These are phyloP conservation scores for Coelopa frigida DNA, from an alignment of 1,140 invertebrate species.

Conservation along the genomic window DNA sequence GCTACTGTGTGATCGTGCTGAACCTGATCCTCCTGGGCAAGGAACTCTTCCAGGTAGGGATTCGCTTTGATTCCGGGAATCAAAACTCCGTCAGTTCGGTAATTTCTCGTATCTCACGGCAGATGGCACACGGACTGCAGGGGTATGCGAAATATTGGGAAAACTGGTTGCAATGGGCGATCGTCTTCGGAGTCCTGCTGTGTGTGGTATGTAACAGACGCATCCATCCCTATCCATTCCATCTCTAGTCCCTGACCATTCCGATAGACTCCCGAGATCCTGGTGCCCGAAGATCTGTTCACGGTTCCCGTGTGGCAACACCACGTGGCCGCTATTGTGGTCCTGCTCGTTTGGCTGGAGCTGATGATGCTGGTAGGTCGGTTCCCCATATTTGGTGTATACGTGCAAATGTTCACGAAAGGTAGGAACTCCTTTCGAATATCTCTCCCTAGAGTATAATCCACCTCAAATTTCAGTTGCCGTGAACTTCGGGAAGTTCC, in stretches of 20 bases:
- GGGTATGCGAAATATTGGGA: conserved; percentile 71
- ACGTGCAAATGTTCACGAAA: conserved; percentile 79
- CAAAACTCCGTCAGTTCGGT: too few species aligned
- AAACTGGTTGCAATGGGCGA: conserved; percentile 73
- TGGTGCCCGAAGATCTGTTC: conserved; percentile 25
- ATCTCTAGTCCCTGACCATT: not conserved
- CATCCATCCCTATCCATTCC: not conserved
- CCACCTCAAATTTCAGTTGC: conserved; percentile 50
- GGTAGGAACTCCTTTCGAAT: conserved; percentile 30
- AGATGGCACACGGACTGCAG: conserved; percentile 59
- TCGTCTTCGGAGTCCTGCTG: conserved; percentile 60
- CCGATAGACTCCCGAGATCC: conserved; percentile 28
- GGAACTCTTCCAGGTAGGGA: conserved; percentile 58
- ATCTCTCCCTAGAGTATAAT: not conserved
- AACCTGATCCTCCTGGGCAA: conserved; percentile 58
- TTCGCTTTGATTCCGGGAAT: too few species aligned
- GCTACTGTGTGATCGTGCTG: conserved; percentile 54
- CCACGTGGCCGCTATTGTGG: conserved; percentile 68
- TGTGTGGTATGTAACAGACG: conserved; percentile 47
- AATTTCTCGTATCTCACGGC: too few species aligned
- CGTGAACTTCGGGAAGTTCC: conserved; percentile 74
- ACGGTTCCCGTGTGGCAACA: conserved; percentile 59
- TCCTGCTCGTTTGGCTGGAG: conserved; percentile 71
- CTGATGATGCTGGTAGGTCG: conserved; percentile 76
- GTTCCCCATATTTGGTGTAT: conserved; percentile 77